phyloP scores from a whole-genome alignment of 2,113 vertebrate genomes.

The Ascaphus truei region DNA sequence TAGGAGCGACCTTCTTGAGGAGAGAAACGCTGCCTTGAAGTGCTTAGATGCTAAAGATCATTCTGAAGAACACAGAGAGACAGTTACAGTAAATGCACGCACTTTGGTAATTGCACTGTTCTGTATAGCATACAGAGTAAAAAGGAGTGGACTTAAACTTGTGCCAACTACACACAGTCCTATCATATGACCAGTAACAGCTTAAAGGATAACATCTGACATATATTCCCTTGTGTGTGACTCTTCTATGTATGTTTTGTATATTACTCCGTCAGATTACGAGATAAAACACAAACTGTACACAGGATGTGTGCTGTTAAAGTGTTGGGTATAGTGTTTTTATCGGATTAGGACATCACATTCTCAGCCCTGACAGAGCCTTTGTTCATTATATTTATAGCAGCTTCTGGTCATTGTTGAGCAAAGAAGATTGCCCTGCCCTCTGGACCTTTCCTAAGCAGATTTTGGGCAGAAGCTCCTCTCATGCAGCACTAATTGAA shows the following conservation, averaged over 20 bases:
- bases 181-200: background rate
- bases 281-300: background rate
- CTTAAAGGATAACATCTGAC: background rate
- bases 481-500: constrained; percentile 67
- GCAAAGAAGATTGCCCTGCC: constrained; percentile 59
- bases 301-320: background rate
- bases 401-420: constrained; percentile 57
- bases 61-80: too few relatives aligned
- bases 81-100: too few relatives aligned
- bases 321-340: constrained; percentile 37
- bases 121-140: background rate
- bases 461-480: constrained; percentile 63
- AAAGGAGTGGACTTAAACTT: background rate
- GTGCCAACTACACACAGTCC: background rate
- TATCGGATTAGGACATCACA: constrained; percentile 50
- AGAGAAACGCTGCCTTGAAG: too few relatives aligned
- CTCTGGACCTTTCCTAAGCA: constrained; percentile 61
- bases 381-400: constrained; percentile 62
- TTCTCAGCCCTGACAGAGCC: constrained; percentile 50
- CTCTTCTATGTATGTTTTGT: background rate
- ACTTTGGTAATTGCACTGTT: too few relatives aligned
- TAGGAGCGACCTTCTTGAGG: too few relatives aligned
- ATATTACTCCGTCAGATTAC: background rate
- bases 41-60: too few relatives aligned
- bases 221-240: constrained; percentile 20